Evolutionary conservation across 2,888 invertebrate genomes (phyloP).

Genomic region (Polydrusus pterygomalis): DNA sequence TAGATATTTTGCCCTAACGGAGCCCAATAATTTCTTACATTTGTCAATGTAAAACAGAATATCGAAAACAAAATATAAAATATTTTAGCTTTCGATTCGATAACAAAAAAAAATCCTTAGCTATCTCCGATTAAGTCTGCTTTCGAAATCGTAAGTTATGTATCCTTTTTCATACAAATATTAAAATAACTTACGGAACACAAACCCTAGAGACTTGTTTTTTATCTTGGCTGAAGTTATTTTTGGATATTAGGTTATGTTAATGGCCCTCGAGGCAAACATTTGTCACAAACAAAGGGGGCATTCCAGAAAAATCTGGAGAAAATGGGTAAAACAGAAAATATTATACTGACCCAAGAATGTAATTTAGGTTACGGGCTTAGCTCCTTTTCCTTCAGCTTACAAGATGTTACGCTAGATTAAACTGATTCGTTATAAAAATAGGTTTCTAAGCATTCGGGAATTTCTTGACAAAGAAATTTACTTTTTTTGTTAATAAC

Average conservation of each 20-base stretch:
- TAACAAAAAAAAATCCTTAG: not conserved
- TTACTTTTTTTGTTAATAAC: too few species aligned
- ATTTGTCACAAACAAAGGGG: conserved; percentile 22
- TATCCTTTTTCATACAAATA: not conserved
- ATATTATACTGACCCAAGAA: conserved; percentile 17
- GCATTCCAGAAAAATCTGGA: conserved; percentile 20
- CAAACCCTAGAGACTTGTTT: conserved; percentile 15
- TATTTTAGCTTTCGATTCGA: too few species aligned
- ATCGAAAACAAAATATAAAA: too few species aligned
- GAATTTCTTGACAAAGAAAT: not conserved
- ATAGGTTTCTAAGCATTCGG: not conserved
- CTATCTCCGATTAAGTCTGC: too few species aligned
- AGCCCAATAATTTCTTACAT: too few species aligned
- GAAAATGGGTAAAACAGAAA: conserved; percentile 3
- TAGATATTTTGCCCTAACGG: too few species aligned
- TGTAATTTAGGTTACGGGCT: conserved; percentile 16
- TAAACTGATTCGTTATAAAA: not conserved
- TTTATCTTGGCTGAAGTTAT: conserved; percentile 20
- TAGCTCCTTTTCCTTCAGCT: not conserved
- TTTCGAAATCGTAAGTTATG: not conserved
- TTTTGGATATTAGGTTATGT: conserved; percentile 27
- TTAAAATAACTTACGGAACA: conserved; percentile 7
- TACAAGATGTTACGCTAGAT: not conserved
- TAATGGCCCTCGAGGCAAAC: conserved; percentile 10
- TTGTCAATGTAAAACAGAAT: too few species aligned